A percentile compares a stretch with the other conserved stretches of the same genome.
Evolutionary conservation across 2,113 vertebrate species (phyloP).

Genomic region (Chaetorhynchus papuensis): DNA sequence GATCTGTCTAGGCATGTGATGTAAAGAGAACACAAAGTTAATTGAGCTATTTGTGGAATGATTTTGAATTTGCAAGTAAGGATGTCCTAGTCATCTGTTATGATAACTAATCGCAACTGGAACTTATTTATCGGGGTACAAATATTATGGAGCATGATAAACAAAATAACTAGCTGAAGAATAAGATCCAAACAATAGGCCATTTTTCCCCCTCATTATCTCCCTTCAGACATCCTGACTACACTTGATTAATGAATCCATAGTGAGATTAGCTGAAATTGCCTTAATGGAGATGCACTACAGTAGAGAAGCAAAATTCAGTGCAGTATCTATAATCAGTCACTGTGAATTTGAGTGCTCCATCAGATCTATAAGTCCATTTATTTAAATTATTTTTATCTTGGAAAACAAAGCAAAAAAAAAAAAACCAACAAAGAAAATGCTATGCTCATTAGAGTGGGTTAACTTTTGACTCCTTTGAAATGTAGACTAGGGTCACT

Average conservation of each 20-base stretch:
- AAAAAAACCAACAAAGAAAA: background rate
- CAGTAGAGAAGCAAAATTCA: conserved; percentile 15
- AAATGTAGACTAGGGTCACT: background rate
- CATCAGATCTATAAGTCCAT: background rate
- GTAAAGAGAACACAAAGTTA: background rate
- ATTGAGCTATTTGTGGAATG: background rate
- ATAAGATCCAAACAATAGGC: conserved; percentile 7
- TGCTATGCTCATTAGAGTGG: background rate
- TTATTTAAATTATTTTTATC: conserved; percentile 12
- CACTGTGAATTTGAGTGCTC: background rate
- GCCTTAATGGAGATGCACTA: conserved; percentile 41
- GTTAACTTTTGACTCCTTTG: background rate
- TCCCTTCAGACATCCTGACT: conserved; percentile 54
- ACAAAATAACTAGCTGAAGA: conserved; percentile 23
- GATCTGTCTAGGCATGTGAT: background rate
- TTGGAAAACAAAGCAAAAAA: background rate
- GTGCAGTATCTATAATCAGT: conserved; percentile 5
- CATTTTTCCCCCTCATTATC: conserved; percentile 4
- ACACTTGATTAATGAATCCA: conserved; percentile 55
- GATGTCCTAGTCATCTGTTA: background rate
- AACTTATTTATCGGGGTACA: background rate
- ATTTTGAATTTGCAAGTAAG: background rate
- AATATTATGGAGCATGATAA: background rate
- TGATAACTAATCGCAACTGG: background rate
- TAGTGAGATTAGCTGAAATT: conserved; percentile 57